Evolutionary conservation across 2,888 invertebrate species (phyloP).

Genomic region (Nudaria mundana): DNA sequence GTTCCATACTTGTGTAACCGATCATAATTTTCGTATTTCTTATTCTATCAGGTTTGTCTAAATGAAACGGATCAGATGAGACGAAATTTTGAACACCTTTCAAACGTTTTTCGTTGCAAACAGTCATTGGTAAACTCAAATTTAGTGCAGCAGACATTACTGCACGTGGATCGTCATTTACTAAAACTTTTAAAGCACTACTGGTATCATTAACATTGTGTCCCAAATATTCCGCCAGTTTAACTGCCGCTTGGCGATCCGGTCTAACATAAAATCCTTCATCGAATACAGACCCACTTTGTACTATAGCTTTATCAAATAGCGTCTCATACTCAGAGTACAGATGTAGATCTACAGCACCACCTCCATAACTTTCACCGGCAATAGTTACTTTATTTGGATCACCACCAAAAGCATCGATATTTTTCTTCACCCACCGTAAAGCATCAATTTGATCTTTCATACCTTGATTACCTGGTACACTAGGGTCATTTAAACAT

Average conservation of each 20-base stretch:
- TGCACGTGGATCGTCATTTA: slow-evolving; percentile 31
- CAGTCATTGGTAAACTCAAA: slow-evolving; percentile 29
- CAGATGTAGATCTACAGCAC: slow-evolving; percentile 51
- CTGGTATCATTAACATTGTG: slow-evolving; percentile 21
- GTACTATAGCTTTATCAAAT: slow-evolving; percentile 50
- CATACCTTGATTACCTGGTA: slow-evolving; percentile 53
- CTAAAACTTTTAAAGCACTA: slow-evolving; percentile 42
- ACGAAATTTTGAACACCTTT: slow-evolving; percentile 36
- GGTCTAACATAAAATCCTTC: slow-evolving; percentile 39
- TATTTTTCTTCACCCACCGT: slow-evolving; percentile 55
- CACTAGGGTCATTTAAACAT: slow-evolving; percentile 46
- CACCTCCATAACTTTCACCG: slow-evolving; percentile 60
- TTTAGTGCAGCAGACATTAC: slow-evolving; percentile 38
- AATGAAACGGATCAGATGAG: slow-evolving; percentile 33
- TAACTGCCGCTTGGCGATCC: slow-evolving; percentile 39
- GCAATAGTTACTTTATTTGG: slow-evolving; percentile 47
- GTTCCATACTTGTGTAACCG: slow-evolving; percentile 50
- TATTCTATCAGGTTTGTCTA: slow-evolving; percentile 28
- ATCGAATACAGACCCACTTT: slow-evolving; percentile 48
- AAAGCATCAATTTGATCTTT: slow-evolving; percentile 58
- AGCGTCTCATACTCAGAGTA: slow-evolving; percentile 42
- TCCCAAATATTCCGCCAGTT: slow-evolving; percentile 44
- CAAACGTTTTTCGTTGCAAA: slow-evolving; percentile 40
- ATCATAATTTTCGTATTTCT: slow-evolving; percentile 39
- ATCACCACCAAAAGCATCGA: slow-evolving; percentile 56